phyloP scores from a whole-genome alignment of 2,888 invertebrate species.

The Himalopsyche kuldschensis region DNA sequence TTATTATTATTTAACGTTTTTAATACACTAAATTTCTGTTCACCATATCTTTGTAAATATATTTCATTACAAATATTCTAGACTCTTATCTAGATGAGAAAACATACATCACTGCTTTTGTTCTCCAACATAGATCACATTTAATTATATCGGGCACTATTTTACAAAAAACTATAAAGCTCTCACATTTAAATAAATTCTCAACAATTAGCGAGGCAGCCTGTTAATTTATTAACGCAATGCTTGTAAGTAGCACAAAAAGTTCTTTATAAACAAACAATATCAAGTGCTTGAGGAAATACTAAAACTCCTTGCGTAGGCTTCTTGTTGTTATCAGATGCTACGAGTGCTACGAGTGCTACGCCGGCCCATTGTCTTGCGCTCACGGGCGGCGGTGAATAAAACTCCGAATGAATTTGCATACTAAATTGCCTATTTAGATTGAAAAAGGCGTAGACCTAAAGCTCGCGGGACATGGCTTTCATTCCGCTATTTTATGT shows the following conservation, averaged over 20 bases:
- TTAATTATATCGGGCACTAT: background rate
- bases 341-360: background rate
- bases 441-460: background rate
- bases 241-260: background rate
- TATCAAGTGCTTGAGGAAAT: background rate
- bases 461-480: background rate
- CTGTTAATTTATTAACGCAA: background rate
- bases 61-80: no score
- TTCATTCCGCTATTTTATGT: background rate
- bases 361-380: background rate
- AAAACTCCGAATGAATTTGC: conserved; percentile 12
- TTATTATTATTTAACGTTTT: no score
- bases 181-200: background rate
- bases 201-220: background rate
- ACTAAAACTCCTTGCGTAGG: background rate
- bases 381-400: conserved; percentile 2
- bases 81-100: no score
- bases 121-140: no score
- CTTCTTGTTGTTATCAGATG: background rate
- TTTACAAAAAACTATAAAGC: background rate
- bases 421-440: conserved; percentile 7
- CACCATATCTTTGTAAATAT: no score
- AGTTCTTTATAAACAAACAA: background rate
- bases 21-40: no score
- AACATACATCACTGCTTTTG: no score